Conservation (phyloP, 2,797 vertebrate species). For the Chiropotes sagulatus region DNA sequence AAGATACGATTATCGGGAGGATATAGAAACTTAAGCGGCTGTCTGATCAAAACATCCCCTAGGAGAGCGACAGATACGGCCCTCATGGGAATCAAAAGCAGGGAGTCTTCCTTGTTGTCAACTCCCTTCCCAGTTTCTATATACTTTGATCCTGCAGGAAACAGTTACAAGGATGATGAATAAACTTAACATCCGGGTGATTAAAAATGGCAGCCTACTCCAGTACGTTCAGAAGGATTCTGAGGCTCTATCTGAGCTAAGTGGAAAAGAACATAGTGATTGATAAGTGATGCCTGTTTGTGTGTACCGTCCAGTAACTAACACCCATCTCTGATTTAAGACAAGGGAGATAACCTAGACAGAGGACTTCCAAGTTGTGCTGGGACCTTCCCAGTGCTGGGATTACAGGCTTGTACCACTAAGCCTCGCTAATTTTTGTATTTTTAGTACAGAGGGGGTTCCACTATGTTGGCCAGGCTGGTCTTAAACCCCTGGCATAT, state of each 20-base stretch:
- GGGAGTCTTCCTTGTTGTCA: neutral
- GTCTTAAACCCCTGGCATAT: neutral
- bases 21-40: conserved; percentile 56
- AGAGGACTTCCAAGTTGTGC: neutral
- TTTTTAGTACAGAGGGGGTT: neutral
- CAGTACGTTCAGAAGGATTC: neutral
- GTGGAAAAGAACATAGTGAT: neutral
- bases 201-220: neutral
- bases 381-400: neutral
- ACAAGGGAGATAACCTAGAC: neutral
- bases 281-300: neutral
- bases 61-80: neutral
- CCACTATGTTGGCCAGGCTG: neutral
- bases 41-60: conserved; percentile 54
- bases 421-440: neutral
- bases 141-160: neutral
- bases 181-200: neutral
- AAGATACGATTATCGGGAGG: conserved; percentile 66
- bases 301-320: neutral
- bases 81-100: neutral
- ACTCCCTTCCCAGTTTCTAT: neutral
- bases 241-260: neutral
- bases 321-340: neutral
- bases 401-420: neutral
- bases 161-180: neutral